Evolutionary conservation across 2,113 vertebrate species (phyloP).

Genomic region (Anolis carolinensis): DNA sequence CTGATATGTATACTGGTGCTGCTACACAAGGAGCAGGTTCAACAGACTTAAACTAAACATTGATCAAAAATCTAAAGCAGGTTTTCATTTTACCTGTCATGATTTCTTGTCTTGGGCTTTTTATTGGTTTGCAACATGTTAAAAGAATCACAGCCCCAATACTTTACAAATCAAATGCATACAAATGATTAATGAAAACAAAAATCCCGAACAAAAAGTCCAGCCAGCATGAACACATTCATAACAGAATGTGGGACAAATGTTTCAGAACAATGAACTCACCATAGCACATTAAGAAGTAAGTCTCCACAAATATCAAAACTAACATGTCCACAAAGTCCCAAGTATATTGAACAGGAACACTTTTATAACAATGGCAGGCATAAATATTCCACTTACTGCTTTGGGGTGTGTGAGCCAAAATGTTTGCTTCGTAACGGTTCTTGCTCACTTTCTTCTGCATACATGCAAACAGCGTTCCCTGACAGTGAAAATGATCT

Average conservation of each 20-base stretch:
- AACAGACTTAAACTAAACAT: neutral
- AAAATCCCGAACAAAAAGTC: neutral
- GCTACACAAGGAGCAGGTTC: neutral
- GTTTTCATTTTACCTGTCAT: neutral
- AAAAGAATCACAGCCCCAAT: neutral
- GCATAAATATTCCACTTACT: neutral
- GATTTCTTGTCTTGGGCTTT: neutral
- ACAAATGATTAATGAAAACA: neutral
- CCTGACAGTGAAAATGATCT: neutral
- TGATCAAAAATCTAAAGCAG: neutral
- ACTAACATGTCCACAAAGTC: neutral
- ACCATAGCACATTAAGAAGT: neutral
- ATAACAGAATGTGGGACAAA: conserved; percentile 7
- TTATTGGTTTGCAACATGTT: neutral
- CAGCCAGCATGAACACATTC: neutral
- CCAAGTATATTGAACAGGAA: rapidly evolving
- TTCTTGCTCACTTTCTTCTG: neutral
- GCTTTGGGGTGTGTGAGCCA: neutral
- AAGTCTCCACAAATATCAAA: conserved; percentile 2
- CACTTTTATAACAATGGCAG: conserved; percentile 14
- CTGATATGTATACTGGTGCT: neutral
- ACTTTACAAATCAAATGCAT: neutral
- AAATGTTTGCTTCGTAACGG: conserved; percentile 3
- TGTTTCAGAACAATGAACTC: rapidly evolving
- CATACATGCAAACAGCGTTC: neutral